Conservation (phyloP, 2,888 invertebrate genomes). For the Trypoxylon attenuatum region DNA sequence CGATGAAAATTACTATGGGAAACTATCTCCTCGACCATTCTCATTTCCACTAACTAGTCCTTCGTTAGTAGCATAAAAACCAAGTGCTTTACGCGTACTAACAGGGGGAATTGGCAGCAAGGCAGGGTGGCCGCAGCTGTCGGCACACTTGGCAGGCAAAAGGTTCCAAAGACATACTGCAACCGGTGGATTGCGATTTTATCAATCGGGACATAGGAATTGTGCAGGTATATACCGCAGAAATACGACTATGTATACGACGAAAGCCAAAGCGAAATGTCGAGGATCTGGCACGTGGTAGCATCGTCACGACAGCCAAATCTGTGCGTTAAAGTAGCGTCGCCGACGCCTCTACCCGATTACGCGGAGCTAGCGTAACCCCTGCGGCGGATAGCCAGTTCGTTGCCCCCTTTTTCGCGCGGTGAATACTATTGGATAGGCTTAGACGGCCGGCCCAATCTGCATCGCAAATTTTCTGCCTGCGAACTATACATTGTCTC, state of each 20-base stretch:
- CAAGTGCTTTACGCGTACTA: neutral
- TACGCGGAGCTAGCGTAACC: slow-evolving; percentile 22
- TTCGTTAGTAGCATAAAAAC: neutral
- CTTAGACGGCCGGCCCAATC: too few species aligned
- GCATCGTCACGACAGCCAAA: slow-evolving; percentile 47
- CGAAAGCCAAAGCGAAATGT: slow-evolving; percentile 31
- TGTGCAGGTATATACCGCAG: slow-evolving; percentile 41
- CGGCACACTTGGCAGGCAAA: slow-evolving; percentile 7
- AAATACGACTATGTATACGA: slow-evolving; percentile 38
- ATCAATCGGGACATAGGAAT: slow-evolving; percentile 29
- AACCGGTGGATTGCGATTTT: slow-evolving; percentile 21
- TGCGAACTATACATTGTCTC: too few species aligned
- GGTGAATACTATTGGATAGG: slow-evolving; percentile 38
- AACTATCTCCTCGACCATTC: too few species aligned
- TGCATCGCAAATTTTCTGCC: too few species aligned
- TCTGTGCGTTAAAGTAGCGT: slow-evolving; percentile 41
- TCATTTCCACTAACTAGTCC: neutral
- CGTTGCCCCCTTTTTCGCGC: slow-evolving; percentile 45
- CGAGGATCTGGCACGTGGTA: slow-evolving; percentile 46
- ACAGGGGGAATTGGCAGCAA: slow-evolving; percentile 7
- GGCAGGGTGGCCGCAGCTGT: slow-evolving; percentile 14
- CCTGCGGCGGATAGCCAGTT: slow-evolving; percentile 43
- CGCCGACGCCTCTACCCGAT: slow-evolving; percentile 1
- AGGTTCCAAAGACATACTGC: slow-evolving; percentile 5
- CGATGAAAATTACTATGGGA: too few species aligned